A percentile compares a stretch with the other conserved stretches of the same genome.
phyloP scores from a whole-genome alignment of 2,113 vertebrate species.

The Rhynchomys soricoides region DNA sequence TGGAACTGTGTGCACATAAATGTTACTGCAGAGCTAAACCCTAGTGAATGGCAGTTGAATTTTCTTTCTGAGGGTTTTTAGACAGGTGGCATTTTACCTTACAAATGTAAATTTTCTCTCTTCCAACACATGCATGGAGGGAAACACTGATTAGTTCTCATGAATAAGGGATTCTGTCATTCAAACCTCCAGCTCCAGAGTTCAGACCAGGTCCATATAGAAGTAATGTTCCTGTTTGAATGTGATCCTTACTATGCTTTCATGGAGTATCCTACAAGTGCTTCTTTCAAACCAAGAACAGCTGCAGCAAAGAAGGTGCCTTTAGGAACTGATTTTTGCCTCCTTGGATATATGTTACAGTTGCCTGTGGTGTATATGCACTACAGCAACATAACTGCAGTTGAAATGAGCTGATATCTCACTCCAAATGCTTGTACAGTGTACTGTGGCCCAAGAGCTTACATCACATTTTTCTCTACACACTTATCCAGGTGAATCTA shows the following conservation, averaged over 20 bases:
- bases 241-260: background rate
- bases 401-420: background rate
- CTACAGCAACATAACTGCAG: background rate
- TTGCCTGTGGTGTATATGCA: background rate
- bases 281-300: background rate
- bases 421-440: background rate
- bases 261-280: background rate
- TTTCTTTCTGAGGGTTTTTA: background rate
- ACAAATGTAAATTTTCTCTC: conserved; percentile 15
- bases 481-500: background rate
- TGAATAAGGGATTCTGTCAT: background rate
- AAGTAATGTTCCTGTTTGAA: background rate
- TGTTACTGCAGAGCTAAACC: conserved; percentile 44
- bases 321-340: background rate
- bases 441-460: background rate
- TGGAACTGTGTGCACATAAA: conserved; percentile 57
- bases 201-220: background rate
- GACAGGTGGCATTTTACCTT: conserved; percentile 1
- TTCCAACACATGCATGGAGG: background rate
- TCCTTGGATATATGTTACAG: background rate
- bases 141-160: background rate
- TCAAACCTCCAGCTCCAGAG: background rate
- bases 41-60: background rate
- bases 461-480: background rate
- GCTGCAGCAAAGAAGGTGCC: rapidly evolving